Conservation (phyloP, 2,888 invertebrate genomes). For the Metallyticus violacea region DNA sequence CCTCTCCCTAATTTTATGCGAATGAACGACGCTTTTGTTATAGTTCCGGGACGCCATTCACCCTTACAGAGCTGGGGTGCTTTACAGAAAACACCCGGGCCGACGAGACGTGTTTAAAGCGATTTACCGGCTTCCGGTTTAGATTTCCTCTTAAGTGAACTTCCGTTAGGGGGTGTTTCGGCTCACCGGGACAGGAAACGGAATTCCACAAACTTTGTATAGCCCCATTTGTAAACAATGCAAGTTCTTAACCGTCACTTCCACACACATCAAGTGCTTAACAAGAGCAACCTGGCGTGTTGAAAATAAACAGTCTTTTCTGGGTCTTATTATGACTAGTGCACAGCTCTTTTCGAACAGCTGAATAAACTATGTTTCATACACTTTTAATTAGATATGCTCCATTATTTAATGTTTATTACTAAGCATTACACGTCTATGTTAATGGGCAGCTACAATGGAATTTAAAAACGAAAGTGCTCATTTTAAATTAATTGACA, state of each 20-base stretch:
- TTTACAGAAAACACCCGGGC: not conserved
- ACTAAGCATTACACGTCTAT: no score
- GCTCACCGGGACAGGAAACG: not conserved
- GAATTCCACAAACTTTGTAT: not conserved
- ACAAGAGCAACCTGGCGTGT: not conserved
- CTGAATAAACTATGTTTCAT: no score
- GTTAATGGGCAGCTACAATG: no score
- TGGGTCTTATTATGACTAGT: no score
- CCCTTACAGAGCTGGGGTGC: no score
- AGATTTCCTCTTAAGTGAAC: not conserved
- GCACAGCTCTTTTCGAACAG: no score
- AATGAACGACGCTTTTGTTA: not conserved
- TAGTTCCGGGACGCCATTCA: no score
- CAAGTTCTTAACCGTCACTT: not conserved
- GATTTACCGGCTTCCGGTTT: not conserved
- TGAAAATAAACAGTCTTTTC: not conserved
- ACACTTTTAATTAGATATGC: no score
- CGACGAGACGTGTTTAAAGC: not conserved
- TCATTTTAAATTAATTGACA: no score
- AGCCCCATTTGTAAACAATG: not conserved
- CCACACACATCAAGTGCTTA: not conserved
- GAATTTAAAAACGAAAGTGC: no score
- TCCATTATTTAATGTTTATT: no score
- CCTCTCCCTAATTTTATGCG: not conserved
- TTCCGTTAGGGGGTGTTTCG: not conserved